phyloP scores from a whole-genome alignment of 2,797 vertebrate genomes.

The Gymnoscopelus braueri region DNA sequence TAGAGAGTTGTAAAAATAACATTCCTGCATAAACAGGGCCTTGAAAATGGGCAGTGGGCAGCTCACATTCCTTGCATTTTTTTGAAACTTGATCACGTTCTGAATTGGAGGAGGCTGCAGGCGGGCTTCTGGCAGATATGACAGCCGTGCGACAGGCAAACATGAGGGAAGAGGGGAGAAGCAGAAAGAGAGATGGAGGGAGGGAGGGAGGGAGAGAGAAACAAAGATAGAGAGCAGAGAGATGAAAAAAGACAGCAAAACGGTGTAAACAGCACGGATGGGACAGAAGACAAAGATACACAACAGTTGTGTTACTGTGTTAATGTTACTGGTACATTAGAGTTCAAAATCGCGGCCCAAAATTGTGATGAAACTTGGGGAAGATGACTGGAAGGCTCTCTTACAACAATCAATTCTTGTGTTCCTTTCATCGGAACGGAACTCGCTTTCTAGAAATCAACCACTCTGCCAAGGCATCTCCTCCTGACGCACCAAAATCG shows the following conservation, averaged over 20 bases:
- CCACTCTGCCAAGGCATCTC: too few relatives aligned
- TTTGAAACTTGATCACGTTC: slow-evolving; percentile 73
- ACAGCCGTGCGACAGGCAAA: slow-evolving; percentile 41
- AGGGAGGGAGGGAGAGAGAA: background rate
- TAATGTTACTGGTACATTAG: slow-evolving; percentile 1
- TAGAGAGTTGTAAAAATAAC: slow-evolving; percentile 75
- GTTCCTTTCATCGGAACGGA: too few relatives aligned
- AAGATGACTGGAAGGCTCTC: too few relatives aligned
- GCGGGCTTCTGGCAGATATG: slow-evolving; percentile 46
- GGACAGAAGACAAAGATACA: slow-evolving; percentile 19
- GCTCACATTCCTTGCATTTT: slow-evolving; percentile 72
- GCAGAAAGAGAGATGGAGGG: background rate
- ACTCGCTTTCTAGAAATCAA: too few relatives aligned
- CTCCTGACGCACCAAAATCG: too few relatives aligned
- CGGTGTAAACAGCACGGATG: background rate
- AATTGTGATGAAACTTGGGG: too few relatives aligned
- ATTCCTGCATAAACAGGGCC: slow-evolving; percentile 79
- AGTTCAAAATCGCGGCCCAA: slow-evolving; percentile 12
- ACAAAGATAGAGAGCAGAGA: background rate
- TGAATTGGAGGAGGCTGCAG: slow-evolving; percentile 51
- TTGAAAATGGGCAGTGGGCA: slow-evolving; percentile 68
- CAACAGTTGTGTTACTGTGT: too few relatives aligned
- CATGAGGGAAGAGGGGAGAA: slow-evolving; percentile 1
- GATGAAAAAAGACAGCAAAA: slow-evolving; percentile 19
- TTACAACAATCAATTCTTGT: too few relatives aligned